A percentile compares a stretch with the other conserved stretches of the same genome.
Evolutionary conservation across 1,140 invertebrate genomes (phyloP).

Genomic region (Magallana ariakensis): DNA sequence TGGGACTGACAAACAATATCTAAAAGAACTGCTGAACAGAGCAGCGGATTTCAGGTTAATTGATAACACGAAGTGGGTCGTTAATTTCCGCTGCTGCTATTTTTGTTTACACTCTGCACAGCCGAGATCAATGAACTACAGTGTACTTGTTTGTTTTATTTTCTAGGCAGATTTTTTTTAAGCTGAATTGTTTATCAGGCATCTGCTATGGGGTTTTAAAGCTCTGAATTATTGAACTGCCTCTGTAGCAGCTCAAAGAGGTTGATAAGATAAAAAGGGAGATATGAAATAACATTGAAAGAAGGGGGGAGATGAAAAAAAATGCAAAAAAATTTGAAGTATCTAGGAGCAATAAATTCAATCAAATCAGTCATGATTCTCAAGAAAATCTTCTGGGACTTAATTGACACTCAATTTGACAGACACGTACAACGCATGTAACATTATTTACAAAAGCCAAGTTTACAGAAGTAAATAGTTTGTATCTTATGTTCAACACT

Average conservation of each 20-base stretch:
- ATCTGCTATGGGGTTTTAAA: background rate
- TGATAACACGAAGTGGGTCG: slow-evolving; percentile 26
- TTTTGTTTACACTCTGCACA: slow-evolving; percentile 27
- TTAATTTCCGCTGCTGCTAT: slow-evolving; percentile 33
- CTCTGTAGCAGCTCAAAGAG: background rate
- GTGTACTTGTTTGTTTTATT: slow-evolving; percentile 34
- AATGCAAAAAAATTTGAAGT: too few species aligned
- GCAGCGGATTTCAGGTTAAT: slow-evolving; percentile 21
- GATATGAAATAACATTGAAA: background rate
- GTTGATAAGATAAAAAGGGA: slow-evolving; percentile 13
- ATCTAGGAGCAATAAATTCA: too few species aligned
- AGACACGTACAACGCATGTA: background rate
- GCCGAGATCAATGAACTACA: slow-evolving; percentile 9
- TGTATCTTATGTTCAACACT: background rate
- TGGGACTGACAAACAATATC: too few species aligned
- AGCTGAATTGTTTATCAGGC: slow-evolving; percentile 12
- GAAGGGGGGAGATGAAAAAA: background rate
- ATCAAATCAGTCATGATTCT: too few species aligned
- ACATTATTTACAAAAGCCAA: background rate
- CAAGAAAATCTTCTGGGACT: too few species aligned
- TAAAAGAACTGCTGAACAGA: background rate
- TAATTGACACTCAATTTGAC: too few species aligned
- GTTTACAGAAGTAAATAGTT: background rate
- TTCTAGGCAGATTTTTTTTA: slow-evolving; percentile 7
- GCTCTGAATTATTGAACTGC: background rate